Base-by-base conservation (phyloP, 2,888 invertebrate genomes). In the Ceratothoa steindachneri region DNA sequence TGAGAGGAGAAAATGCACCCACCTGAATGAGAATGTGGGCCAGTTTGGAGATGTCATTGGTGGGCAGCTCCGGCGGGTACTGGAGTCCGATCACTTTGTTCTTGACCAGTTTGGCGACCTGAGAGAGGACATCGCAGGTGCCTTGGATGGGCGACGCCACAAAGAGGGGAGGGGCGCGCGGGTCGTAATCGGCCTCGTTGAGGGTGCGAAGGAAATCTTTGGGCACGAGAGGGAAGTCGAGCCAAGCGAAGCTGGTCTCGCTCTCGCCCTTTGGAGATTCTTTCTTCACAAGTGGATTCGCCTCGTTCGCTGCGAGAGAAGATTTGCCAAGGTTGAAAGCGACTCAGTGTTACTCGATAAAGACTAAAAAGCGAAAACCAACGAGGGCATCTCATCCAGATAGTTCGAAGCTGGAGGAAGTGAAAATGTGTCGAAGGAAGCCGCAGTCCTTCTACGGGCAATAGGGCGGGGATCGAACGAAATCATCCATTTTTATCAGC, bases 111-210 rank as follows among this genome's bases (percentile, higher is more conserved):
- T 86, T 86, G 22, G 94, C 93, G 81, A 98, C 84, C 19, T 87
- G 86, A 82, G 88, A 88, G 81, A 97, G 86, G 67, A 90, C 87
- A 53, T 87, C 87, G 30, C 91, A 90, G 77, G 90, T 89, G 81
- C 97, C 96, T 87, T 97, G 96, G 82, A 97, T 93, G 1, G 96
- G 93, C 84, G 95, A 93, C 71, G 92, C 86, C 82, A 88, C 83
- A 82, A 87, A 88, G 24, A 86, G 82, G 4, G 85, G 82, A 22
- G 81, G 75, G n/a, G 78, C 79, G 84, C 82, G 24, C 80, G 78
- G 15, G 79, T 79, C 27, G n/a, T 74, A 80, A n/a, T 78, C 80
- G 0, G 74, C 79, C 1, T 85, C 84, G 12, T 83, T 84, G 83
- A 95, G 85, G 81, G 88, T 86, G 12, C 95, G 87, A 30, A 95